These are phyloP conservation scores for Nasonia oneida DNA, from an alignment of 2,888 invertebrate genomes.

Conservation along the genomic window DNA sequence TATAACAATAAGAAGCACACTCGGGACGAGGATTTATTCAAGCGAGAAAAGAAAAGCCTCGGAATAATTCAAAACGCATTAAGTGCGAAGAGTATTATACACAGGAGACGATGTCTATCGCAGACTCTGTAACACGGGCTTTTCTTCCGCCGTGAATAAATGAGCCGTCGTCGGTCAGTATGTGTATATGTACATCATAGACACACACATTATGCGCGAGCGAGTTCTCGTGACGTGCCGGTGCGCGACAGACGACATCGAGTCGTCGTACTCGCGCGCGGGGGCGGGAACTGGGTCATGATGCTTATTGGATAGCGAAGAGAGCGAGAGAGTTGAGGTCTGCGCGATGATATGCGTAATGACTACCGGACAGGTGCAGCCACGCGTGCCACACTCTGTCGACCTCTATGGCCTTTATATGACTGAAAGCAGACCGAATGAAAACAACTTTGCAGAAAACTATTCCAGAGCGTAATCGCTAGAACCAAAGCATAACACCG, in stretches of 20 bases:
- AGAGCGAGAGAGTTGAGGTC: not conserved
- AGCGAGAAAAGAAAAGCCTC: not conserved
- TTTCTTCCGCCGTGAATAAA: not conserved
- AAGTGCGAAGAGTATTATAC: not conserved
- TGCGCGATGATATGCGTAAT: slow-evolving; percentile 30
- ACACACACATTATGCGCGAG: not conserved
- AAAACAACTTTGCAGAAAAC: no score
- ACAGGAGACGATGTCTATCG: not conserved
- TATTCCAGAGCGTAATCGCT: no score
- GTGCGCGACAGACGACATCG: slow-evolving; percentile 52
- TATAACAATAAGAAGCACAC: not conserved
- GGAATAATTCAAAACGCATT: not conserved
- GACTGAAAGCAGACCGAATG: no score
- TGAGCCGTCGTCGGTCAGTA: not conserved
- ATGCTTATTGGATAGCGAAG: slow-evolving; percentile 63
- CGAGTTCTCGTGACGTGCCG: not conserved
- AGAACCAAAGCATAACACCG: no score
- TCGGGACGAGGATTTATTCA: not conserved
- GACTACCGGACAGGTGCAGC: not conserved
- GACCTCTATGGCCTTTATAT: no score
- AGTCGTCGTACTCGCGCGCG: slow-evolving; percentile 49
- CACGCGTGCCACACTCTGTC: not conserved
- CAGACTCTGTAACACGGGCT: not conserved
- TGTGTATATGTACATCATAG: not conserved
- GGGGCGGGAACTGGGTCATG: slow-evolving; percentile 62